phyloP scores from a whole-genome alignment of 2,797 vertebrate genomes.

The Eidolon dupreanum region DNA sequence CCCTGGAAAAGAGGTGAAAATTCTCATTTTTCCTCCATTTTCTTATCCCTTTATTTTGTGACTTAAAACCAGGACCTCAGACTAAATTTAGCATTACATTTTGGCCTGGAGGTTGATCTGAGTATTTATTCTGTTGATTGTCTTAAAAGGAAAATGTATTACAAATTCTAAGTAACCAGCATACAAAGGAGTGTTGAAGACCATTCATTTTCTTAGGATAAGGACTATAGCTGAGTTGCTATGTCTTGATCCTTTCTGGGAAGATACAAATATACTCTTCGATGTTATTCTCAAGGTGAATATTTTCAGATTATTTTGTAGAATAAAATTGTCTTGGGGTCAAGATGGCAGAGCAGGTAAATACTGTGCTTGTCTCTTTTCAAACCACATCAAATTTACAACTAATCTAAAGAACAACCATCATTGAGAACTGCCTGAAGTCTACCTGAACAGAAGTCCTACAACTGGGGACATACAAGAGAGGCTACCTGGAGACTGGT shows the following conservation, averaged over 20 bases:
- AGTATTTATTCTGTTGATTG: neutral
- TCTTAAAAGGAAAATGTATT: slow-evolving; percentile 9
- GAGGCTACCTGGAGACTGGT: too few species aligned
- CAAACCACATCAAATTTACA: too few species aligned
- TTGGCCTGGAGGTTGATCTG: neutral
- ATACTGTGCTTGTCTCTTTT: too few species aligned
- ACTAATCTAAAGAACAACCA: too few species aligned
- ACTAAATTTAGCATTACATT: neutral
- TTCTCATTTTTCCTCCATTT: neutral
- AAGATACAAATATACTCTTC: neutral
- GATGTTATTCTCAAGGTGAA: neutral
- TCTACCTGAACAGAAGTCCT: too few species aligned
- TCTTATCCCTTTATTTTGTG: neutral
- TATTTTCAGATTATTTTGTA: neutral
- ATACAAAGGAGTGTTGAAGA: neutral
- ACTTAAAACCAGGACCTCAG: neutral
- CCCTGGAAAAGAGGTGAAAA: neutral
- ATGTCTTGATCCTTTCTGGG: neutral
- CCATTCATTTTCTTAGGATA: neutral
- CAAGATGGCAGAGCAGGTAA: too few species aligned
- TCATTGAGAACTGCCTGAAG: too few species aligned
- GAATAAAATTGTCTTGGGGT: too few species aligned
- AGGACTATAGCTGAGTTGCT: neutral
- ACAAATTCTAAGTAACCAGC: neutral
- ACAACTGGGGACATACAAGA: too few species aligned